A percentile compares a stretch with the other conserved stretches of the same genome.
Conservation (phyloP, 2,113 vertebrate genomes). For the Turdus rufiventris region DNA sequence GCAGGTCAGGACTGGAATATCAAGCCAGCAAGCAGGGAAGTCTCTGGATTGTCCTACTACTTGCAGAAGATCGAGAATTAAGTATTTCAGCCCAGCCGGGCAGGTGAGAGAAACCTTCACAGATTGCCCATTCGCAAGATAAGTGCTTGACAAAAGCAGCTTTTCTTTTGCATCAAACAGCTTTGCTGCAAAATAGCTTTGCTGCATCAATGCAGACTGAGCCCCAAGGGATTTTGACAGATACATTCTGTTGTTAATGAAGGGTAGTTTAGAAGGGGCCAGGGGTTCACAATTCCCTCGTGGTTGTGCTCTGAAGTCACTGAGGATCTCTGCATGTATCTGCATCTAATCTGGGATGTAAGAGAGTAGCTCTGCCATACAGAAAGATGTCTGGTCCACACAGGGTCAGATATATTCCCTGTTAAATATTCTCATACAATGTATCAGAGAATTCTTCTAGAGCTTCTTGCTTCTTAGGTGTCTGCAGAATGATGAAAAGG, state of each 20-base stretch:
- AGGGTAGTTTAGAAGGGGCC: conserved; percentile 25
- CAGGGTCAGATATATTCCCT: not conserved
- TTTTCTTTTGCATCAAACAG: conserved; percentile 8
- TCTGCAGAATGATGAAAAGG: conserved; percentile 40
- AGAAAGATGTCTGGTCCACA: not conserved
- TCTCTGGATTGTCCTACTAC: not conserved
- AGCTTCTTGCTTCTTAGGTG: conserved; percentile 4
- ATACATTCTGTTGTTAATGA: conserved; percentile 39
- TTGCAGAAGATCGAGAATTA: not conserved
- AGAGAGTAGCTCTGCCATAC: not conserved
- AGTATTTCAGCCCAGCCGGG: not conserved
- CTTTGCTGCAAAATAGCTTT: conserved; percentile 15
- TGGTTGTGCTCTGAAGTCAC: not conserved
- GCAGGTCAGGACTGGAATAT: not conserved
- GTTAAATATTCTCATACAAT: conserved; percentile 59
- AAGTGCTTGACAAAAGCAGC: conserved; percentile 19
- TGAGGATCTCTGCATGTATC: not conserved
- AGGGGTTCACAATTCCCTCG: not conserved
- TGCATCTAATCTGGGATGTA: not conserved
- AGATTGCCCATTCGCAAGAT: not conserved
- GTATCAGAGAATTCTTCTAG: conserved; percentile 32
- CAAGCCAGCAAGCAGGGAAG: not conserved
- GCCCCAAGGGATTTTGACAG: not conserved
- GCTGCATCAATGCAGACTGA: not conserved
- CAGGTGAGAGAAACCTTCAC: not conserved